Base-by-base conservation (phyloP, 2,113 vertebrate genomes). In the Rattus norvegicus region DNA sequence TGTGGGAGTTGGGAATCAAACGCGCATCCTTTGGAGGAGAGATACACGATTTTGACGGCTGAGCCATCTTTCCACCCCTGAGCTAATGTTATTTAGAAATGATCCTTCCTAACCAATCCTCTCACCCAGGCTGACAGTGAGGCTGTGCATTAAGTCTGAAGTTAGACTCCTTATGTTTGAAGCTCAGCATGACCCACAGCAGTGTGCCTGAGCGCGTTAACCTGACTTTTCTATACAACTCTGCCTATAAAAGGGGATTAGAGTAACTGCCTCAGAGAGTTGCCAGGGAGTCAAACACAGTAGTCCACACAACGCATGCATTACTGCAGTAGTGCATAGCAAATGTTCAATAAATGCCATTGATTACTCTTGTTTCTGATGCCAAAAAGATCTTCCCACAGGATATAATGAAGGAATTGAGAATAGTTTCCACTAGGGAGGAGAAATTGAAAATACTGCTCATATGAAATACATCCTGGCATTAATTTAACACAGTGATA, bases 291-390 rank as follows among this genome's bases (percentile, higher is more conserved):
- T 13, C 39, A 83, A 73, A n/a, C 33, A 49, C 69, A 85, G 70
- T 65, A 85, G 86, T 47, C 49, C n/a, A 59, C 33, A 52, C 20
- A 79, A 75, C 84, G 61, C 63, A 59, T 33, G 49, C 54, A 72
- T 47, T 63, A 54, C 28, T 14, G 14, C 3, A 33, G 5, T 28
- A 49, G n/a, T n/a, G 75, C 65, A 30, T 14, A 59, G 52, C 49
- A 93, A 90, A 92, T 73, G 7, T 54, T 93, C 61, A 90, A 72
- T 91, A 85, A 88, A 79, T 63, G 10, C 54, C 65, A 87, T 65
- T 16, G 17, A n/a, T 72, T 36, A 6, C 13, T 95, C 30, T 76
- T 92, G 73, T 83, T 56, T 8, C 59, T 91, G 56, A 56, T 54
- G 52, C 33, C 67, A 24, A 75, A 92, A 88, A 79, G 69, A 72